Evolutionary conservation across 2,113 vertebrate genomes (phyloP), one percentile per base, ranked within the genome.

Genomic region (Neolamprologus hecqui): DNA sequence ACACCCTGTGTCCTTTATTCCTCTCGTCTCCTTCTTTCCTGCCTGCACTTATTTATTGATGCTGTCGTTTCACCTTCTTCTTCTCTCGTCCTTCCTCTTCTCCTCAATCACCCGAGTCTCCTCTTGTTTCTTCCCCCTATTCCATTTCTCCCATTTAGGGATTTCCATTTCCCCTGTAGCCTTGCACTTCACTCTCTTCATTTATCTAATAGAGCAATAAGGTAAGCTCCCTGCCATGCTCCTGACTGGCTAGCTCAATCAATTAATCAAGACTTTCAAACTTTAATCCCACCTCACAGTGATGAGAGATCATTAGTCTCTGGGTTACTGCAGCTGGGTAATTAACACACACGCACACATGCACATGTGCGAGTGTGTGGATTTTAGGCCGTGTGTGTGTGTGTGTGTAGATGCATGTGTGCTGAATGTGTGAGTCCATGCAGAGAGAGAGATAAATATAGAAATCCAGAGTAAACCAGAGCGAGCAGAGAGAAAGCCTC

Each of bases 321-420:
- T 92, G 70, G 63, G 65, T 84, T 79, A 58, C 88, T 88, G 81
- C 83, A 86, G 87, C 89, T 84, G 86, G 54, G 8, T 79, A 79
- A 84, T 91, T 85, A 83, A 68, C 75, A 83, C 58, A 65, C 58
- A 82, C 28, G 17, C 14, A 31, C 33, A 55, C n/a, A 10, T 1
- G 15, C 57, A 33, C 28, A 6, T 8, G 42, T 68, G 21, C 21
- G 3, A 31, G 54, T 31, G 14, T 51, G 35, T 81, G 57, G 28
- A 49, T 55, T 83, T 82, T 70, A 51, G 80, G 55, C 40, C 51
- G n/a, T 42, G 65, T 70, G 19, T 68, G 51, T 73, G 15, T 31
- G 37, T 70, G 37, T 17, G 37, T 26, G 68, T 26, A 23, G 12
- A 13, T 68, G 42, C 49, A 51, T 45, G 9, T 21, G 3, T 26